Evolutionary conservation across 30 jellyfish, hydroid and myxozoan species (phyloP).

Genomic region (Chrysaora quinquecirrha): DNA sequence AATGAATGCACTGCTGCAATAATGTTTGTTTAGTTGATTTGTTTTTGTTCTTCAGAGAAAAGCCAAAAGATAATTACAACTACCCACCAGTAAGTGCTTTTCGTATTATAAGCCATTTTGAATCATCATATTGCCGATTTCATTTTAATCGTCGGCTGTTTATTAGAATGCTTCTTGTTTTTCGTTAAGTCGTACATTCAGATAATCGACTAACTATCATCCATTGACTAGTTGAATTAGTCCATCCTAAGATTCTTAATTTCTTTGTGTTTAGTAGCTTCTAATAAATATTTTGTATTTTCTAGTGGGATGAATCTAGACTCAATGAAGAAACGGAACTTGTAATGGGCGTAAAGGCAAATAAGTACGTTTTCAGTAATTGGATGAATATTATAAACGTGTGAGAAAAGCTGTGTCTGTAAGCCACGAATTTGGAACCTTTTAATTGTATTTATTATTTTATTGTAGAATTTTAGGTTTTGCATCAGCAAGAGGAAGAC

Average conservation of each 20-base stretch:
- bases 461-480: conserved; percentile 77
- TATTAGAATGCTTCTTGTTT: neutral
- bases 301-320: conserved; percentile 86
- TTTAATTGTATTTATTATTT: too few relatives aligned
- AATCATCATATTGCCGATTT: neutral
- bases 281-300: neutral
- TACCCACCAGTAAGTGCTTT: conserved; percentile 81
- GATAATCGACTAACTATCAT: neutral
- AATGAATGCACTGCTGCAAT: too few relatives aligned
- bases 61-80: conserved; percentile 74
- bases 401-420: too few relatives aligned
- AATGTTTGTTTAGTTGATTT: too few relatives aligned
- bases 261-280: neutral
- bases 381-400: too few relatives aligned
- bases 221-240: neutral
- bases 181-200: neutral
- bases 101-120: too few relatives aligned
- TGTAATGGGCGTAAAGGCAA: conserved; percentile 95
- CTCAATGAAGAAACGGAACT: conserved; percentile 67
- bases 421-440: too few relatives aligned
- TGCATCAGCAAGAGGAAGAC: conserved; percentile 96
- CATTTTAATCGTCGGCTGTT: neutral
- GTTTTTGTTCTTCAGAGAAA: conserved; percentile 60
- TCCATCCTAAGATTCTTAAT: too few relatives aligned
- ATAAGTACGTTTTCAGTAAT: conserved; percentile 86